phyloP scores from a whole-genome alignment of 2,113 vertebrate species.

The Sisor rabdophorus region DNA sequence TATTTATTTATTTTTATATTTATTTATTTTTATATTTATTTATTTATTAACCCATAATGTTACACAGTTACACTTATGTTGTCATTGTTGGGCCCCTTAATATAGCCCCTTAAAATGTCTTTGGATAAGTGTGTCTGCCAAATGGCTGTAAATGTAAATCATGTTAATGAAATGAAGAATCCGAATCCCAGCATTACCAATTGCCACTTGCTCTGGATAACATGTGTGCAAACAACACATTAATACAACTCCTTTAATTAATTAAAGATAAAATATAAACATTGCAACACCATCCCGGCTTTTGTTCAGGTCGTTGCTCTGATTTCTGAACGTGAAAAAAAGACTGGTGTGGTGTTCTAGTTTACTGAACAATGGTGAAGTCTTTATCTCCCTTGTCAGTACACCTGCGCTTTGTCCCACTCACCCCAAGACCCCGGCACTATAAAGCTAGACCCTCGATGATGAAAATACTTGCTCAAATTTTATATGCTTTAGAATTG shows the following conservation, averaged over 20 bases:
- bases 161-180: too few relatives aligned
- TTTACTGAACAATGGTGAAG: slow-evolving; percentile 47
- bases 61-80: background rate
- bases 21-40: too few relatives aligned
- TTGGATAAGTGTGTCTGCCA: too few relatives aligned
- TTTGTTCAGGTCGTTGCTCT: slow-evolving; percentile 69
- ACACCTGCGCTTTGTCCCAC: slow-evolving; percentile 52
- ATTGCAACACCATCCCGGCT: slow-evolving; percentile 63
- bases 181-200: too few relatives aligned
- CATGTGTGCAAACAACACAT: slow-evolving; percentile 68
- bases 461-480: slow-evolving; percentile 28
- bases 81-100: too few relatives aligned
- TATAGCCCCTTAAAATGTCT: too few relatives aligned
- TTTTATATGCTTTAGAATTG: slow-evolving; percentile 11
- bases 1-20: too few relatives aligned
- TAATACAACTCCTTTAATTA: slow-evolving; percentile 68
- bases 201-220: slow-evolving; percentile 56
- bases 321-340: slow-evolving; percentile 56
- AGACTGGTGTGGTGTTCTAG: slow-evolving; percentile 41
- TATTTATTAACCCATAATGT: background rate
- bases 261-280: slow-evolving; percentile 74
- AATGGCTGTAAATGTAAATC: too few relatives aligned
- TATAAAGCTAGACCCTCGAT: slow-evolving; percentile 29
- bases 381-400: slow-evolving; percentile 52
- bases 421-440: slow-evolving; percentile 44